phyloP scores from a whole-genome alignment of 2,888 invertebrate genomes.

The Drosophila nigritarsus region DNA sequence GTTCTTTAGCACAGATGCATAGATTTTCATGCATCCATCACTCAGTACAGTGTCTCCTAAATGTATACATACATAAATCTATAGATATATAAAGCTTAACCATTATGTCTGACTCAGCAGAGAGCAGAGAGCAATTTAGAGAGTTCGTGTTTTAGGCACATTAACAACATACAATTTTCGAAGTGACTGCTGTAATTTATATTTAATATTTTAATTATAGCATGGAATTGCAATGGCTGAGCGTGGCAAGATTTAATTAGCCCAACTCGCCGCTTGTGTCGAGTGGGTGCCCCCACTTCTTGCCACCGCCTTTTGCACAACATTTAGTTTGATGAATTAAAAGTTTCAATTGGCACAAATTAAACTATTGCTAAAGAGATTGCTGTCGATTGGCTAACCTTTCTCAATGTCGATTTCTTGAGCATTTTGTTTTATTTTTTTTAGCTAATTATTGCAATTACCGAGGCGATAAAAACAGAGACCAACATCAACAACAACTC shows the following conservation, averaged over 20 bases:
- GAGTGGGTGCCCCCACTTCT: slow-evolving; percentile 32
- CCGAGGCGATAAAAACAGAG: slow-evolving; percentile 58
- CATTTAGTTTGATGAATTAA: slow-evolving; percentile 31
- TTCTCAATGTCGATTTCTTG: slow-evolving; percentile 56
- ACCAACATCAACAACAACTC: slow-evolving; percentile 16
- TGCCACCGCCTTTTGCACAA: slow-evolving; percentile 1
- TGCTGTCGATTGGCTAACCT: slow-evolving; percentile 59
- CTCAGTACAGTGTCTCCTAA: slow-evolving; percentile 23
- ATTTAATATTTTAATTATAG: slow-evolving; percentile 76
- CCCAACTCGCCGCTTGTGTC: slow-evolving; percentile 35
- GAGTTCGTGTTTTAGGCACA: slow-evolving; percentile 59
- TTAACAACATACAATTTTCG: slow-evolving; percentile 39
- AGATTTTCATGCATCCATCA: slow-evolving; percentile 7
- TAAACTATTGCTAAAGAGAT: slow-evolving; percentile 27
- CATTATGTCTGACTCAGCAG: slow-evolving; percentile 23
- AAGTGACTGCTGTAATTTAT: slow-evolving; percentile 48
- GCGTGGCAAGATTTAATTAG: slow-evolving; percentile 59
- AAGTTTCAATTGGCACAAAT: slow-evolving; percentile 15
- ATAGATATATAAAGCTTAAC: slow-evolving; percentile 28
- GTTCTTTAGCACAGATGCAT: slow-evolving; percentile 37
- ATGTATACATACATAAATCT: neutral
- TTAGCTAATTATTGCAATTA: slow-evolving; percentile 73
- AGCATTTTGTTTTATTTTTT: slow-evolving; percentile 3
- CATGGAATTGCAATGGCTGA: slow-evolving; percentile 32
- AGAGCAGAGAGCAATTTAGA: neutral